Conservation (phyloP, 2,797 vertebrate species). For the Trichosurus vulpecula region DNA sequence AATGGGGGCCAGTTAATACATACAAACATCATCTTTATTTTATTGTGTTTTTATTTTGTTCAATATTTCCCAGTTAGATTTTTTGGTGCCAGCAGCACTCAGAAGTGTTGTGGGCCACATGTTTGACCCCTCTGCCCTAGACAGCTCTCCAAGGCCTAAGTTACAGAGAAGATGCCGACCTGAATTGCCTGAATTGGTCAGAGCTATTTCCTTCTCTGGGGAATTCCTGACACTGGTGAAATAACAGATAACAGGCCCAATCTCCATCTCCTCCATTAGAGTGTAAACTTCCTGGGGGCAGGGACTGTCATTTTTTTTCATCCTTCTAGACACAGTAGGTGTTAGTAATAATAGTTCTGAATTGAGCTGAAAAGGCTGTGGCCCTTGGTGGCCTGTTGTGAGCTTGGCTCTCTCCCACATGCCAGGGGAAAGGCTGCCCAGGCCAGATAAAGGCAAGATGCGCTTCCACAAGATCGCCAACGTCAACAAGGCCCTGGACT, state of each 20-base stretch:
- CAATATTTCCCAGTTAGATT: background rate
- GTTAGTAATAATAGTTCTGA: background rate
- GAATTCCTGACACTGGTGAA: background rate
- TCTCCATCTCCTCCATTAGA: background rate
- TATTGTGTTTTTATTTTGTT: background rate
- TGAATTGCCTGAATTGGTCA: background rate
- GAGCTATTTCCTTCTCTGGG: background rate
- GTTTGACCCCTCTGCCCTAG: background rate
- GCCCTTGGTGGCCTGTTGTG: background rate
- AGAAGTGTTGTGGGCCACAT: background rate
- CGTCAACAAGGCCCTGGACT: slow-evolving; percentile 95
- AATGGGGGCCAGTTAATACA: background rate
- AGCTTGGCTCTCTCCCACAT: background rate
- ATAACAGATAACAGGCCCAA: background rate
- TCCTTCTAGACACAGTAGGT: background rate
- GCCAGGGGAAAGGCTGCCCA: slow-evolving; percentile 92
- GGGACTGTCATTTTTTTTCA: background rate
- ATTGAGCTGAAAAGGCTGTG: background rate
- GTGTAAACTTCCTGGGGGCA: background rate
- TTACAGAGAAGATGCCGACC: background rate
- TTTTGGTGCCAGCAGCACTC: background rate
- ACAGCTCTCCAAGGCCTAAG: background rate
- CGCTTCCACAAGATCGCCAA: slow-evolving; percentile 96
- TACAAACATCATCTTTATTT: background rate
- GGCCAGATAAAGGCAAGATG: slow-evolving; percentile 96